Evolutionary conservation across 2,888 invertebrate genomes (phyloP), one percentile per base, ranked within the genome.

Genomic region (Meandrusa payeni): DNA sequence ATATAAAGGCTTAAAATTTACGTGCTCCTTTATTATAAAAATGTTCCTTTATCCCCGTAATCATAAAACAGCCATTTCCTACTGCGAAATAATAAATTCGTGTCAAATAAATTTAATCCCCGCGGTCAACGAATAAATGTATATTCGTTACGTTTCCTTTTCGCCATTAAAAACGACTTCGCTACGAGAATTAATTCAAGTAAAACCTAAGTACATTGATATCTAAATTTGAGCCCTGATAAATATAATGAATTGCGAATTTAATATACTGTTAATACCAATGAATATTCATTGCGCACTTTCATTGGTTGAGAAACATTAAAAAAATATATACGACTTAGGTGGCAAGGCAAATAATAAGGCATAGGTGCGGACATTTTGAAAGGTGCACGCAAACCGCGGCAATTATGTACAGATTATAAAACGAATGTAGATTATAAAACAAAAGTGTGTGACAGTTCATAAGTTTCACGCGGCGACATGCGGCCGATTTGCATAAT

Each of bases 351-450:
- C 11, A 12, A 5, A 22, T 23, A 20, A 27, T 19, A 31, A 28
- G 34, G 23, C 36, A 36, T 42, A 24, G 36, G 29, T 31, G 37
- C 36, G 43, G 37, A 32, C 43, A 37, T 38, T 43, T 38, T 43
- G 42, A 36, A 43, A 12, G 19, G 7, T 9, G 26, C 43, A 43
- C 43, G 43, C 43, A 20, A 43, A 13, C 4, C 13, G 32, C n/a
- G 13, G 10, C 26, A 26, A 32, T 32, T 38, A 22, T 32, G 7
- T 26, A 32, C 32, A 43, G 38, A 44, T 44, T 44, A 41, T 38
- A 41, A 37, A 43, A 47, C 11, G 19, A 28, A 41, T 24, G 46
- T 33, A 33, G 46, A 46, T 46, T 41, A 38, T 38, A 46, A 46
- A 40, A 40, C 22, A 22, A 34, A 45, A 40, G 11, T 13, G 36